Conservation (phyloP, 2,113 vertebrate species). For the Mus pahari region DNA sequence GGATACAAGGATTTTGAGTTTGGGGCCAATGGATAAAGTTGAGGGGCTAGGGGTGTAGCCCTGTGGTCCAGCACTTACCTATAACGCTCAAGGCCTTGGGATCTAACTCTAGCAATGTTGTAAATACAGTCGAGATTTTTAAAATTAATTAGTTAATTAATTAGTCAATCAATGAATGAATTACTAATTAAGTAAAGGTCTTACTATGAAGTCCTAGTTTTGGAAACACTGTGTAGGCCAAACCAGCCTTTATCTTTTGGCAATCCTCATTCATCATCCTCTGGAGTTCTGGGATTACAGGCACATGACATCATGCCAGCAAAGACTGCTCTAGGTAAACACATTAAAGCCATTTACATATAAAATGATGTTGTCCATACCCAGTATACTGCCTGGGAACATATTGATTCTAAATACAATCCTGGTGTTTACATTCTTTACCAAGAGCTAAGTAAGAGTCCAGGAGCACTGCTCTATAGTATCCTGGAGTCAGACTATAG, state of each 20-base stretch:
- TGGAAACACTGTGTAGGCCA: background rate
- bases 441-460: background rate
- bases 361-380: background rate
- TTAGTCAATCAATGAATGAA: background rate
- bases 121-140: background rate
- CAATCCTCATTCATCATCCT: background rate
- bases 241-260: background rate
- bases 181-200: background rate
- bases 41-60: no score
- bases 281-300: background rate
- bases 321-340: background rate
- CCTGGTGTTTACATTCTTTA: background rate
- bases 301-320: background rate
- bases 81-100: background rate
- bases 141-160: background rate
- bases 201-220: background rate
- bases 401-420: background rate
- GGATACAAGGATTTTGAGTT: background rate
- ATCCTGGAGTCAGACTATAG: background rate
- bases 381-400: background rate
- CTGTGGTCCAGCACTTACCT: background rate
- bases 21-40: background rate
- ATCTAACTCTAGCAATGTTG: no score
- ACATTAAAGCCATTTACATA: background rate
- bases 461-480: background rate